Evolutionary conservation across 2,797 vertebrate genomes (phyloP), one percentile per base, ranked within the genome.

Genomic region (Bradypodion ventrale): DNA sequence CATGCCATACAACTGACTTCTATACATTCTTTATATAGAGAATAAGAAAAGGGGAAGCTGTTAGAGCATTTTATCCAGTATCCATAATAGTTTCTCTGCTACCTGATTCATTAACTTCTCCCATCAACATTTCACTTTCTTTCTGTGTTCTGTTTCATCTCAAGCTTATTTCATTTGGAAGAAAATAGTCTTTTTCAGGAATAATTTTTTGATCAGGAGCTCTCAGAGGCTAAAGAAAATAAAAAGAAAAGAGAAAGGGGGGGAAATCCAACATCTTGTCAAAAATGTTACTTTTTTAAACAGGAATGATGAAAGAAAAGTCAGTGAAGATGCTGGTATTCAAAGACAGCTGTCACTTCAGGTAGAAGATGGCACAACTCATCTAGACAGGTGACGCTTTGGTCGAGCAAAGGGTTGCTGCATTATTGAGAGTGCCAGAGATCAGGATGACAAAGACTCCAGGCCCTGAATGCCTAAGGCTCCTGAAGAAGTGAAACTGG

Each of bases 281-380:
- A 85, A 94, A 93, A 94, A 94, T 91, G 96, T 95, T 97, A 96
- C 96, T 96, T 96, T 94, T 94, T 95, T 95, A 87, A n/a, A 95
- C 94, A 92, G 81, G 94, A 94, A 94, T 97, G 97, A 98, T 97
- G 95, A 97, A 97, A 97, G 96, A 93, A 95, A 95, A 96, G 96
- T 96, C 95, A 96, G 97, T 95, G 95, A 96, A 96, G 96, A 97
- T 93, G 96, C 97, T 95, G 94, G 96, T 94, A 91, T 96, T 97
- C 97, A 96, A 97, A 97, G 97, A 97, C 94, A 96, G 95, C 97
- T 98, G 98, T 99, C 98, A 98, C 97, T 97, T 98, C 97, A 96
- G 95, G 97, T 97, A 97, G 95, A 94, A 94, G 93, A 96, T 89
- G 96, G 95, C 96, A 97, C 96, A 86, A 95, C 96, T 98, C 97